These are phyloP conservation scores for Leptopilina drosophilae DNA, from an alignment of 2,888 invertebrate species.

Conservation along the genomic window DNA sequence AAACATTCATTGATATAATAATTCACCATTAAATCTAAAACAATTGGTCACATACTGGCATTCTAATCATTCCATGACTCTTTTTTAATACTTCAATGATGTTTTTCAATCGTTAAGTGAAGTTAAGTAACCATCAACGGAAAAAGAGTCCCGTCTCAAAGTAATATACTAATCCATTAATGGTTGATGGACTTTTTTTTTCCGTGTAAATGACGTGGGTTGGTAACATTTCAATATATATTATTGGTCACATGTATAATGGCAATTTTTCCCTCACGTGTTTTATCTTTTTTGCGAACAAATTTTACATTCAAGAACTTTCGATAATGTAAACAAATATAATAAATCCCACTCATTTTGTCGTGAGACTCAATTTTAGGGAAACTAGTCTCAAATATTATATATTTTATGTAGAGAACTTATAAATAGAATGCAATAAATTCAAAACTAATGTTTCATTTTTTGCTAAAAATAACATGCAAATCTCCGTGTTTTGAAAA, in stretches of 20 bases:
- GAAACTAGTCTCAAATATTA: not conserved
- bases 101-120: too few relatives aligned
- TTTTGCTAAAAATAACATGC: not conserved
- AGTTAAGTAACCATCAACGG: too few relatives aligned
- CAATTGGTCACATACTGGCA: too few relatives aligned
- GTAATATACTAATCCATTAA: too few relatives aligned
- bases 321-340: slow-evolving; percentile 11
- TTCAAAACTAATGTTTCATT: not conserved
- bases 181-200: too few relatives aligned
- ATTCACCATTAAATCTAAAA: too few relatives aligned
- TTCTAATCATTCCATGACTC: too few relatives aligned
- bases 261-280: not conserved
- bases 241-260: slow-evolving; percentile 18
- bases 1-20: too few relatives aligned
- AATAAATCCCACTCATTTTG: not conserved
- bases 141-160: too few relatives aligned
- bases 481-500: too few relatives aligned
- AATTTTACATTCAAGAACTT: slow-evolving; percentile 16
- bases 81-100: too few relatives aligned
- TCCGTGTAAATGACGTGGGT: slow-evolving; percentile 25
- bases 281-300: slow-evolving; percentile 3
- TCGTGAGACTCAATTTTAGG: not conserved
- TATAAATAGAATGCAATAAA: slow-evolving; percentile 1
- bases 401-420: not conserved
- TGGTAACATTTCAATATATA: not conserved